Conservation (phyloP, 92 coral and sea anemone genomes). For the Porites cylindrica region DNA sequence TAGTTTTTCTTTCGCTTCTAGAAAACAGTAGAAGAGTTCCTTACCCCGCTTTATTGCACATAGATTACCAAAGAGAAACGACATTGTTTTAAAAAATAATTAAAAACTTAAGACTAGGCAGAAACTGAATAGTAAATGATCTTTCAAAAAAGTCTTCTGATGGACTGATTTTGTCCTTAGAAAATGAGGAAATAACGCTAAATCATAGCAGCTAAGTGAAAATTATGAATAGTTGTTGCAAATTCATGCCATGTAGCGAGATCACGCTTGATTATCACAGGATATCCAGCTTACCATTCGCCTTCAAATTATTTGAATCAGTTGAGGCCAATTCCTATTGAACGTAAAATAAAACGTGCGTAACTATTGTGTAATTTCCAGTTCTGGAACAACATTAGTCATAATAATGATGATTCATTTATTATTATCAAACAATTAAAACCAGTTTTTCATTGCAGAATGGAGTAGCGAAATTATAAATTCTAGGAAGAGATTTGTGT, state of each 20-base stretch:
- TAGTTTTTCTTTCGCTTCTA: background rate
- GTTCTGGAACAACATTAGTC: background rate
- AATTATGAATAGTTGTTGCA: background rate
- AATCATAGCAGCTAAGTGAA: background rate
- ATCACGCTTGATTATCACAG: background rate
- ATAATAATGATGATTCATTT: background rate
- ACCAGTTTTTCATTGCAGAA: background rate
- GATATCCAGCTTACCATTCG: background rate
- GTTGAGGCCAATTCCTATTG: background rate
- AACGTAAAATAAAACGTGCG: background rate
- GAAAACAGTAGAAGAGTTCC: constrained; percentile 1
- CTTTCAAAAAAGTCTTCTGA: background rate
- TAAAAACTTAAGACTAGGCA: background rate
- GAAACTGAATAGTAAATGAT: background rate
- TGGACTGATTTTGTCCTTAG: background rate
- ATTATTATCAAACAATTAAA: background rate
- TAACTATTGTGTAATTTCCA: background rate
- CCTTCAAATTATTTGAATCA: background rate
- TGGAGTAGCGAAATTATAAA: background rate
- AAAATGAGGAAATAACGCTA: background rate
- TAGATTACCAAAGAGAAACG: background rate
- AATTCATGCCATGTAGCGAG: background rate
- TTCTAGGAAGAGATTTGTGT: background rate
- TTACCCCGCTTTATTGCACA: background rate
- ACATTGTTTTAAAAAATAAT: background rate